Base-by-base conservation (phyloP, 2,797 vertebrate genomes). In the Atherinosoma microstoma region DNA sequence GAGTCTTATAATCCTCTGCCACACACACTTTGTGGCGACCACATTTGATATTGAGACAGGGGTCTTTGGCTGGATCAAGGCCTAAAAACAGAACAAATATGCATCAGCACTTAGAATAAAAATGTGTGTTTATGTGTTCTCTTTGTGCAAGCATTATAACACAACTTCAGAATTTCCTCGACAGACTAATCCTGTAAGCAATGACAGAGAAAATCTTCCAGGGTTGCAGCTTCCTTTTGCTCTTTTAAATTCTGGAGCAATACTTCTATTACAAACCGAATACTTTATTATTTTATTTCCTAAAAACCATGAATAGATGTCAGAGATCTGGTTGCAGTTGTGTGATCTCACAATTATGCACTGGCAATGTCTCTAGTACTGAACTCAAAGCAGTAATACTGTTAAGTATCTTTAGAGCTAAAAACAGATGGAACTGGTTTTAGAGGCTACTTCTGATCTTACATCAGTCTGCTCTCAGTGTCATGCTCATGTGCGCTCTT, bases 31-130 rank as follows among this genome's bases (percentile, higher is more conserved):
- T 99, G 93, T 98, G 97, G 49, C 93, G 96, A 85, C 96, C 95
- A 82, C 98, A 99, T 90, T 99, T 99, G 88, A 96, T 94, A 95
- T 98, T 98, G 89, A 96, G 94, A 93, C 98, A 99, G 0, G 98
- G 98, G 90, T 99, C 97, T 94, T 96, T 98, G 87, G 96, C 92
- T 32, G 96, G 96, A 94, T 98, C 97, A 85, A 98, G 94, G 90
- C 93, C 96, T 97, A 82, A 79, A 93, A 73, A 49, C 35, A 84
- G 36, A 76, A 72, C 15, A 71, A 20, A 59, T 13, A 75, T 16
- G 54, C 0, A 11, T 7, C 6, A 65, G 1, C 18, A 35, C 1
- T 32, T 35, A 22, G 12, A 15, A 54, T 53, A 68, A 34, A 29
- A 63, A 27, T 6, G 6, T 35, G 4, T 64, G 45, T 30, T 2